phyloP scores from a whole-genome alignment of 2,113 vertebrate genomes.

The Accipiter cooperii region DNA sequence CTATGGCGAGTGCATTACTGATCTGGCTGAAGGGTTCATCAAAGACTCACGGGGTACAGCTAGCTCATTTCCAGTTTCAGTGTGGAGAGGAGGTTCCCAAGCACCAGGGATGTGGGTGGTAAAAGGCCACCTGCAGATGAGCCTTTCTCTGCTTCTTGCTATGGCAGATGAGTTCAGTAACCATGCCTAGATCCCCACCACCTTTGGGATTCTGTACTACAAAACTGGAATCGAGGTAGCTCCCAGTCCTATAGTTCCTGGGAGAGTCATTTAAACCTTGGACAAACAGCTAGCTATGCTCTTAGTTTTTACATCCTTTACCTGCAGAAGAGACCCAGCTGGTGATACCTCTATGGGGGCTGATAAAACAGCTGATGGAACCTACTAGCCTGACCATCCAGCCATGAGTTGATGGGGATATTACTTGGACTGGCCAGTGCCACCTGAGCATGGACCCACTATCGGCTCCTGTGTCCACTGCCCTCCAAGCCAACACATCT shows the following conservation, averaged over 20 bases:
- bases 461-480: background rate
- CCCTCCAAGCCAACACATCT: background rate
- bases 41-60: background rate
- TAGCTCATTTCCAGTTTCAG: background rate
- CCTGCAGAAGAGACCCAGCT: background rate
- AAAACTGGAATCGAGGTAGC: background rate
- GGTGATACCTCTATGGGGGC: background rate
- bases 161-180: background rate
- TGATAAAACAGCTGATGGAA: background rate
- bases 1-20: background rate
- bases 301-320: background rate
- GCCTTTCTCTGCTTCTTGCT: background rate
- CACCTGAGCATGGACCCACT: background rate
- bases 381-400: background rate
- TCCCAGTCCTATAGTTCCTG: background rate
- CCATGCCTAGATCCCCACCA: background rate
- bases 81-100: background rate
- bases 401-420: background rate
- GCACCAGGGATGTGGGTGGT: background rate
- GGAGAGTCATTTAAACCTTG: background rate
- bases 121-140: background rate
- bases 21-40: background rate
- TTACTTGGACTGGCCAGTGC: no score
- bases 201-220: background rate
- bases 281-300: background rate